Base-by-base conservation (phyloP, 2,888 invertebrate genomes). In the Coelinius sp. region DNA sequence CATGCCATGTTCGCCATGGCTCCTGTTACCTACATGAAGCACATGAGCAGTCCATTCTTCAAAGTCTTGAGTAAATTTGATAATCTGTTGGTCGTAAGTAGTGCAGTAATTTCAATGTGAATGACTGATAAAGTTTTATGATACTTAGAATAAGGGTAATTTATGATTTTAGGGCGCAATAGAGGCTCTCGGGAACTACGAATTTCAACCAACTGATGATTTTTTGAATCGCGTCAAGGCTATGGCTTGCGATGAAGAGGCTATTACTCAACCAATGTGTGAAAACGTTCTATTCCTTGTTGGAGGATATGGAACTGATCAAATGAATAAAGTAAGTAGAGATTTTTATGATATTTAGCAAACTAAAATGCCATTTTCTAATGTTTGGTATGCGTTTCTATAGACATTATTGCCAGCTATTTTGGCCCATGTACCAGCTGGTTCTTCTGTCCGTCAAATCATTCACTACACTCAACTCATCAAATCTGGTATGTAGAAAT, bases 381-480 rank as follows among this genome's bases (percentile, higher is more conserved):
- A 5, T 31, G 31, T 31, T 59, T 35, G 5, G 31, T 12, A 17
- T 22, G 31, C 4, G 14, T 63, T 63, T 74, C 22, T 74, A 49
- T 46, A 94, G 92, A 92, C 92, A 1, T 90, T 93, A 88, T 77
- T 94, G 25, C 93, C 94, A 0, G 91, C 93, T 0, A 91, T 93
- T 69, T 80, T 93, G n/a, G 91, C 91, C 0, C 93, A 94, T 78
- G 86, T 90, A 0, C 94, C 94, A 0, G 93, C 94, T 0, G 94
- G 94, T 1, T 89, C 92, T 0, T 90, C 94, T 0, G 90, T 91
- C 0, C 91, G 91, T 79, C 94, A 94, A 84, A 84, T 95, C 7
- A 88, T 92, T 5, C 95, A 96, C 85, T 95, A 91, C 82, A 92
- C 89, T 0, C 95, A 95, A 87, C 89, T 91, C 22, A 90, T 92